Evolutionary conservation across 2,113 vertebrate genomes (phyloP).

Genomic region (Hypocryptadius cinnamomeus): DNA sequence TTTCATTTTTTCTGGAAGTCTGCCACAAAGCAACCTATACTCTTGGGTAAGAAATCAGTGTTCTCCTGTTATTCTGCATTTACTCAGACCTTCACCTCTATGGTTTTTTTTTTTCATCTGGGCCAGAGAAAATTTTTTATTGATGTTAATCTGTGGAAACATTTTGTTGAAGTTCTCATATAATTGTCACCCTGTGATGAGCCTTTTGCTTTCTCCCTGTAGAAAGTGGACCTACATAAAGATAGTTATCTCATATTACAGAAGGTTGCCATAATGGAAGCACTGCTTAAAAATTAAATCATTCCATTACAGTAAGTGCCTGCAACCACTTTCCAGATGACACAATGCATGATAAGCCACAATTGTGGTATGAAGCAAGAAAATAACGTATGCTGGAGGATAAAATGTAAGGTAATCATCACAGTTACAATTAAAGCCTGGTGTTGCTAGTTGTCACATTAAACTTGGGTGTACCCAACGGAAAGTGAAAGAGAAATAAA

Average conservation of each 20-base stretch:
- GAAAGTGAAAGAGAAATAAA: background rate
- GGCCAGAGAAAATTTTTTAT: background rate
- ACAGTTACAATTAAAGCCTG: background rate
- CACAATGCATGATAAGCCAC: background rate
- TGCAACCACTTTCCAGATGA: background rate
- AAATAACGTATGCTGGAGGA: background rate
- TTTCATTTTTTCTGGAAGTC: background rate
- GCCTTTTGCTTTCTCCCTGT: background rate
- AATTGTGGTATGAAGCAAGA: background rate
- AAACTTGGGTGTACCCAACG: background rate
- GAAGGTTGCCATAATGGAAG: background rate
- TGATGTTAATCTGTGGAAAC: background rate
- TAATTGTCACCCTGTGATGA: background rate
- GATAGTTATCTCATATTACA: background rate
- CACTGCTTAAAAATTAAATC: background rate
- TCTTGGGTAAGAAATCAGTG: background rate
- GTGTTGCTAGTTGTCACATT: background rate
- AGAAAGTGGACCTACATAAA: background rate
- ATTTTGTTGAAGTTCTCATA: background rate
- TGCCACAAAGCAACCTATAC: background rate
- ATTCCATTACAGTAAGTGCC: background rate
- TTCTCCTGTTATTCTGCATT: background rate
- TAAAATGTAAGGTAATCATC: background rate
- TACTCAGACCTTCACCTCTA: background rate
- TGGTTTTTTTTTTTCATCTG: background rate